phyloP scores from a whole-genome alignment of 2,113 vertebrate species.

The Vicugna pacos region DNA sequence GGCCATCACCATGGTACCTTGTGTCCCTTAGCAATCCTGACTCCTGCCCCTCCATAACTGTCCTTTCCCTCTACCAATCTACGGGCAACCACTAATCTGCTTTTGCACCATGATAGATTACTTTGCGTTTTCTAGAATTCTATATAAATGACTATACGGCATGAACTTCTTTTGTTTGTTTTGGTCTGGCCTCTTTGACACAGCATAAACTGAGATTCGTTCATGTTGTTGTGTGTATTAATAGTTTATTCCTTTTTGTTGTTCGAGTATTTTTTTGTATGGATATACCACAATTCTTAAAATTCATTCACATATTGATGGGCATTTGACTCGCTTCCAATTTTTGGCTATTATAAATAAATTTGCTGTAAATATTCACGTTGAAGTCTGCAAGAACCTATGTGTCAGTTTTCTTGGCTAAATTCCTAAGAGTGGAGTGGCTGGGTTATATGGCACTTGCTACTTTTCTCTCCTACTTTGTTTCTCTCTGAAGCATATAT shows the following conservation, averaged over 20 bases:
- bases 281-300: background rate
- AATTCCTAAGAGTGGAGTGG: background rate
- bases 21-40: background rate
- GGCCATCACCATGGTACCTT: background rate
- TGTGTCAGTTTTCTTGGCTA: background rate
- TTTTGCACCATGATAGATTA: background rate
- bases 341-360: background rate
- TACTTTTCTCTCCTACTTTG: background rate
- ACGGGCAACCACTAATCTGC: background rate
- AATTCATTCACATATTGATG: background rate
- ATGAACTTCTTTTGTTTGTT: background rate
- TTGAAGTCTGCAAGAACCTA: background rate
- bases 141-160: background rate
- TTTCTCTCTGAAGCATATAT: background rate
- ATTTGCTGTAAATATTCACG: background rate
- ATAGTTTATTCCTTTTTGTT: background rate
- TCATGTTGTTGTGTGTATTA: background rate
- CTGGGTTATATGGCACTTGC: background rate
- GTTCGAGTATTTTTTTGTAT: background rate
- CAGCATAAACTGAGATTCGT: background rate
- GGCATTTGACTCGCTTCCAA: background rate
- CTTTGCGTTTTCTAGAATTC: background rate
- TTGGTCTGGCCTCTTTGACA: no score
- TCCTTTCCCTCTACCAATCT: background rate
- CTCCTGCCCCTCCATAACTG: background rate